phyloP scores from a whole-genome alignment of 2,888 invertebrate genomes.

The Phortica magna region DNA sequence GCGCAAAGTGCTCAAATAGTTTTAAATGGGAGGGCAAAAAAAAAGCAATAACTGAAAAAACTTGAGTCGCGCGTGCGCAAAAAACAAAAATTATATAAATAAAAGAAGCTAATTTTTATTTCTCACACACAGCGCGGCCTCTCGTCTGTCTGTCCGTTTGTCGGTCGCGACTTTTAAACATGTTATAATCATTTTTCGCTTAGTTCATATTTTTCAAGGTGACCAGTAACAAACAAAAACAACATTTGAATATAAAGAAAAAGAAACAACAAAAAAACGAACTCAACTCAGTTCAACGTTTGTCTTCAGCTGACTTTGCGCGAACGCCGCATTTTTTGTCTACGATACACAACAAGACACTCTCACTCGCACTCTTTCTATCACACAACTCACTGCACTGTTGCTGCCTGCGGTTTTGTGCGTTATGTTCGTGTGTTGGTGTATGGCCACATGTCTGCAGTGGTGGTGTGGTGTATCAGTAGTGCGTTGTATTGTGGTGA shows the following conservation, averaged over 20 bases:
- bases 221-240: neutral
- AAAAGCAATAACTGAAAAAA: constrained; percentile 11
- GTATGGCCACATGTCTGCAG: too few relatives aligned
- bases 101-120: constrained; percentile 16
- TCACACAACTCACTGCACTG: too few relatives aligned
- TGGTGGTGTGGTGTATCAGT: too few relatives aligned
- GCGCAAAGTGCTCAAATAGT: constrained; percentile 14
- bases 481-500: too few relatives aligned
- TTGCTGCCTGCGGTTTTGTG: constrained; percentile 8
- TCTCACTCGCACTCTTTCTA: too few relatives aligned
- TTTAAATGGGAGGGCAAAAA: neutral
- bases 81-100: too few relatives aligned
- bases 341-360: neutral
- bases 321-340: neutral
- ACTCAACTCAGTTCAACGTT: neutral
- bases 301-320: neutral
- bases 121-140: neutral
- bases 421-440: neutral
- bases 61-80: neutral
- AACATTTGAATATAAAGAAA: too few relatives aligned
- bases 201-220: constrained; percentile 23
- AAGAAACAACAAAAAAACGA: too few relatives aligned
- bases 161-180: neutral
- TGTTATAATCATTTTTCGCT: constrained; percentile 26
- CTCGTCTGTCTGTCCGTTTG: too few relatives aligned